phyloP scores from a whole-genome alignment of 2,888 invertebrate genomes.

The Trachelus tabidus region DNA sequence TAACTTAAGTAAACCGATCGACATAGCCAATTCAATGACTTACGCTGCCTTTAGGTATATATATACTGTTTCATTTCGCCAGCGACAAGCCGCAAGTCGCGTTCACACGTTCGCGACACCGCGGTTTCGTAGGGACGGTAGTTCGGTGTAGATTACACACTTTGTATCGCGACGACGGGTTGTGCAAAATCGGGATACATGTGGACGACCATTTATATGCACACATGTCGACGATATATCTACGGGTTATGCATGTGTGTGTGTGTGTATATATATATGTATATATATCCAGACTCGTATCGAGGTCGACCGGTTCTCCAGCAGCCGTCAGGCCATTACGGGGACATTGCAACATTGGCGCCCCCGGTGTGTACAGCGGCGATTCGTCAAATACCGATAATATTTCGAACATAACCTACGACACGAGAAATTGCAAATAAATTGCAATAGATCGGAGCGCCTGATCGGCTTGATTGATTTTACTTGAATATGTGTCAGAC shows the following conservation, averaged over 20 bases:
- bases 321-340: conserved; percentile 60
- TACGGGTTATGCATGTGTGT: conserved; percentile 25
- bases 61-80: conserved; percentile 17
- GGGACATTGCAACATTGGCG: conserved; percentile 54
- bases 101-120: conserved; percentile 18
- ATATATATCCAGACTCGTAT: conserved; percentile 50
- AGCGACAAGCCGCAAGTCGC: conserved; percentile 22
- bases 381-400: background rate
- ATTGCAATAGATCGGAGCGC: conserved; percentile 5
- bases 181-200: conserved; percentile 34
- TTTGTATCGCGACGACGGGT: conserved; percentile 22
- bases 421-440: conserved; percentile 21
- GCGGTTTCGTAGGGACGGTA: background rate
- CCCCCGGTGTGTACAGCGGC: conserved; percentile 14
- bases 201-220: conserved; percentile 19
- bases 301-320: conserved; percentile 63
- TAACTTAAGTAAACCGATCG: no score
- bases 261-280: conserved; percentile 41
- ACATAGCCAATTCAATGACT: no score
- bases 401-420: background rate
- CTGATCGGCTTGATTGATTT: background rate
- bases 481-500: background rate
- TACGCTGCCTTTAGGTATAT: no score
- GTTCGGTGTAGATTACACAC: background rate
- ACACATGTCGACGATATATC: no score